Percentiles rank a stretch among this genome's conserved stretches.
phyloP scores from a whole-genome alignment of 1,140 invertebrate genomes.

The Solenopsis invicta region DNA sequence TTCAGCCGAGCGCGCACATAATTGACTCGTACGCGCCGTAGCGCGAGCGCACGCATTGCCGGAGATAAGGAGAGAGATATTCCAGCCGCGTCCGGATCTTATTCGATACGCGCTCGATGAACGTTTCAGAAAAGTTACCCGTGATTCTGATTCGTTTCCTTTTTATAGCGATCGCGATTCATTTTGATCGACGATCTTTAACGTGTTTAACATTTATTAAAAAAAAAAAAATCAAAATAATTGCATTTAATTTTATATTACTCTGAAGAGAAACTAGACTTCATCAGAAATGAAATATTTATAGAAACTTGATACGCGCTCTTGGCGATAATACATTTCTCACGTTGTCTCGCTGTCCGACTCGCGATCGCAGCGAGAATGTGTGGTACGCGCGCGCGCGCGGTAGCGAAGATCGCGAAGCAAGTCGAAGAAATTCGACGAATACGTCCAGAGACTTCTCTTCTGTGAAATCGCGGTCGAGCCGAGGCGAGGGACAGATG shows the following conservation, averaged over 20 bases:
- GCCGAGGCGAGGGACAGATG: background rate
- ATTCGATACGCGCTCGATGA: background rate
- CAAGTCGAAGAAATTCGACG: background rate
- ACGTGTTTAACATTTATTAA: background rate
- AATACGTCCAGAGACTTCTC: background rate
- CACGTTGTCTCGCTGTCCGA: background rate
- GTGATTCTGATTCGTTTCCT: background rate
- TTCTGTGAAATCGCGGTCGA: conserved; percentile 13
- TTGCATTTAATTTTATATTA: background rate
- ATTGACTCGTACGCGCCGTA: conserved; percentile 51
- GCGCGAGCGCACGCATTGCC: conserved; percentile 35
- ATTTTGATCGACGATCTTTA: background rate
- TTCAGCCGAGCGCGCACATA: conserved; percentile 55
- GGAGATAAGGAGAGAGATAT: conserved; percentile 38
- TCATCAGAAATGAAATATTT: background rate
- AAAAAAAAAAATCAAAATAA: background rate
- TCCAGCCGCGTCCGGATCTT: background rate
- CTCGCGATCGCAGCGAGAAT: background rate
- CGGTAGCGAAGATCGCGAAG: background rate
- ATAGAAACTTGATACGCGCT: background rate
- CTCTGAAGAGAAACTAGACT: background rate
- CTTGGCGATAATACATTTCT: background rate
- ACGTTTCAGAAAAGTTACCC: background rate
- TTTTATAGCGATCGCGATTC: background rate
- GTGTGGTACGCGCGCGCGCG: background rate